Conservation (phyloP, 2,888 invertebrate genomes). For the Protodeltote pygarga region DNA sequence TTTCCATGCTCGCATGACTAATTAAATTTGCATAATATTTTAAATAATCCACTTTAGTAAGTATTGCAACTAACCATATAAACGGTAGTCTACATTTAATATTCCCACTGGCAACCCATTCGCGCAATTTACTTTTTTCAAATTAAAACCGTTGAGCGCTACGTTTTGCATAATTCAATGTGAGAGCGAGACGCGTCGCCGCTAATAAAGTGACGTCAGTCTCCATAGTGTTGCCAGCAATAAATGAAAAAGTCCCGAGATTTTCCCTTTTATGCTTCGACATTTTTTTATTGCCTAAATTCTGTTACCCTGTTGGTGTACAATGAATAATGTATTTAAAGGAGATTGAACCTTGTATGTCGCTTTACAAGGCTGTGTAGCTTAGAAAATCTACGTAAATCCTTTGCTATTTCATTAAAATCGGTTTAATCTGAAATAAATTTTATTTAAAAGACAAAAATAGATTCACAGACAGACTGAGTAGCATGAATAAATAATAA, state of each 20-base stretch:
- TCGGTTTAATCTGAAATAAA: too few relatives aligned
- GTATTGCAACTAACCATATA: slow-evolving; percentile 17
- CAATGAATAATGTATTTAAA: slow-evolving; percentile 37
- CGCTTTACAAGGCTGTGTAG: slow-evolving; percentile 4
- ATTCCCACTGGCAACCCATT: slow-evolving; percentile 45
- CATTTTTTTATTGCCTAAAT: slow-evolving; percentile 30
- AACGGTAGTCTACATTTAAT: slow-evolving; percentile 40
- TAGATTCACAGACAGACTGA: neutral
- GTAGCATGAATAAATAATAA: neutral
- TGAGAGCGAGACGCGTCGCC: slow-evolving; percentile 35
- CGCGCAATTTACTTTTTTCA: slow-evolving; percentile 53
- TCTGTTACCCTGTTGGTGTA: slow-evolving; percentile 24
- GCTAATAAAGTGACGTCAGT: slow-evolving; percentile 40
- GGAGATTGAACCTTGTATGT: slow-evolving; percentile 27
- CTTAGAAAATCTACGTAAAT: slow-evolving; percentile 7
- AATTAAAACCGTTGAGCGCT: slow-evolving; percentile 47
- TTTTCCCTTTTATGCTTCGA: slow-evolving; percentile 26
- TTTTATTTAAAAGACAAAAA: neutral
- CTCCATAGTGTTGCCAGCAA: slow-evolving; percentile 45
- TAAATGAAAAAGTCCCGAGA: slow-evolving; percentile 39
- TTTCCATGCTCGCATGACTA: slow-evolving; percentile 24
- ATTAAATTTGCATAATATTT: slow-evolving; percentile 33
- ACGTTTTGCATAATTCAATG: slow-evolving; percentile 59
- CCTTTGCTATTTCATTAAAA: too few relatives aligned
- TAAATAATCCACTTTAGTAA: slow-evolving; percentile 26